Conservation (phyloP, 2,888 invertebrate species). For the Heliothis peltigera region DNA sequence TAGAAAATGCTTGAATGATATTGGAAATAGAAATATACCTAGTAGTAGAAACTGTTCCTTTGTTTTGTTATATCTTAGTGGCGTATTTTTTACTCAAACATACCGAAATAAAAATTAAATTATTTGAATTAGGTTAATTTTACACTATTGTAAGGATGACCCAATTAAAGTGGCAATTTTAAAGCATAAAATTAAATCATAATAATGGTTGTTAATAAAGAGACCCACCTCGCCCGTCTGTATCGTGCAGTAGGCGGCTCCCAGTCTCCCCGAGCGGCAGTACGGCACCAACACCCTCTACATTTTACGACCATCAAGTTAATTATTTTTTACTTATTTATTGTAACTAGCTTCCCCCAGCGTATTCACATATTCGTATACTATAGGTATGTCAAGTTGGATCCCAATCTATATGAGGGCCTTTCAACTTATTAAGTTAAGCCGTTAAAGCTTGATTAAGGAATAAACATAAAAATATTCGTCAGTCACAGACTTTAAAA, state of each 20-base stretch:
- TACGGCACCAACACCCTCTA: constrained; percentile 89
- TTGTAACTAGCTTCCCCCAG: no score
- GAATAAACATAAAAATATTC: no score
- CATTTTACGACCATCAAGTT: constrained; percentile 29
- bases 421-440: no score
- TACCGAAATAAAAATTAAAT: not conserved
- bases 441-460: no score
- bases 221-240: constrained; percentile 90
- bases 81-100: no score
- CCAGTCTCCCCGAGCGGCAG: constrained; percentile 92
- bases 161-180: constrained; percentile 17
- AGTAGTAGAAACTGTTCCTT: no score
- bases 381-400: no score
- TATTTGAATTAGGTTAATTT: no score
- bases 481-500: no score
- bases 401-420: no score
- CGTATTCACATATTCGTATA: no score
- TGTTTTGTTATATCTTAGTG: not conserved
- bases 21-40: not conserved
- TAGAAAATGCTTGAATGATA: not conserved
- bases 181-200: constrained; percentile 26
- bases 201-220: constrained; percentile 18
- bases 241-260: constrained; percentile 93
- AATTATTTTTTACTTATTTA: no score
- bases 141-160: constrained; percentile 10